Conservation (phyloP, 2,113 vertebrate genomes). For the Nothocercus julius region DNA sequence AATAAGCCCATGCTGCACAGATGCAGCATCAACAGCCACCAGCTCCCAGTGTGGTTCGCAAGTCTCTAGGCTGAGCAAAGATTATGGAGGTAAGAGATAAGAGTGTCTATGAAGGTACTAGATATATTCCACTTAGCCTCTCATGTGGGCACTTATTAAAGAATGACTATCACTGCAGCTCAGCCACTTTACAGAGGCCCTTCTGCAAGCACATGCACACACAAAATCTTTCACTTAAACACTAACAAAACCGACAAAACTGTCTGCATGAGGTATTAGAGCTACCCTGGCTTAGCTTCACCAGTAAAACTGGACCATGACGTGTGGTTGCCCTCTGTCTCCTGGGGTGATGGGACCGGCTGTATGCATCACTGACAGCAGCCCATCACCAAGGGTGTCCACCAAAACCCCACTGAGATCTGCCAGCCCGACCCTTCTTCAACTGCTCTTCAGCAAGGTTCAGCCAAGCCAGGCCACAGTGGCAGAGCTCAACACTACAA, state of each 20-base stretch:
- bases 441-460: not conserved
- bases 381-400: not conserved
- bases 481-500: not conserved
- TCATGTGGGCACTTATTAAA: not conserved
- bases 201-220: not conserved
- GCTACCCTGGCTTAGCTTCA: not conserved
- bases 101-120: not conserved
- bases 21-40: not conserved
- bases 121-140: not conserved
- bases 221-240: not conserved
- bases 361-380: no score
- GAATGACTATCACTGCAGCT: not conserved
- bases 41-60: not conserved
- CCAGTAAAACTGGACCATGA: not conserved
- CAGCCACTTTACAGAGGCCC: not conserved
- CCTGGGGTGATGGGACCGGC: not conserved
- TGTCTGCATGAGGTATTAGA: not conserved
- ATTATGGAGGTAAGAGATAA: not conserved
- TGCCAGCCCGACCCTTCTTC: not conserved
- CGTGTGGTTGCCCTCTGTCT: not conserved
- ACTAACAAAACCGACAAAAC: not conserved
- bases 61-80: not conserved
- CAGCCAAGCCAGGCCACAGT: not conserved
- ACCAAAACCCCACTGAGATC: rapidly evolving
- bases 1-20: not conserved